Base-by-base conservation (phyloP, 2,113 vertebrate genomes). In the Rhadina sibilatrix region DNA sequence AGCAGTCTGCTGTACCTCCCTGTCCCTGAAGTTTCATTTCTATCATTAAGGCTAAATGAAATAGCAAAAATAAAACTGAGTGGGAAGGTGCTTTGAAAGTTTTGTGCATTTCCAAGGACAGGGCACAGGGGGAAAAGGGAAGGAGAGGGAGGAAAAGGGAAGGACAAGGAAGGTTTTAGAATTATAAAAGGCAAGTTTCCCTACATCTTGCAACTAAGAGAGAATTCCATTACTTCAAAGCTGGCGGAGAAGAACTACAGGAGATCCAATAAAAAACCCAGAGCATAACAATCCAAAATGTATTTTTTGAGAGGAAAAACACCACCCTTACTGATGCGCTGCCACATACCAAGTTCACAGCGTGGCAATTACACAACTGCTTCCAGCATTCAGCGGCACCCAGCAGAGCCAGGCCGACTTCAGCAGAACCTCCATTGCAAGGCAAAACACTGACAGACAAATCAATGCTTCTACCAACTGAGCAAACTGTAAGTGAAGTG, bases 381-480 rank as follows among this genome's bases (percentile, higher is more conserved):
- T 49, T 82, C 69, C 74, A 84, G 60, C 59, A 21, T 6, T 61
- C 38, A 6, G 28, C 2, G 22, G 56, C 23, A 57, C 50, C 52
- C 14, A 1, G 52, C 56, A 52, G 47, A 68, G 60, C 20, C n/a
- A 30, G 59, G 30, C 17, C 72, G 71, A 65, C 68, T 77, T 44
- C 18, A 59, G 57, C 30, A 69, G 15, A n/a, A 66, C 30, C 53
- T 59, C 49, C 44, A 68, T 3, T 0, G 0, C 38, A 30, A 47
- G n/a, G 15, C n/a, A 70, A 37, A 65, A 60, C 0, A 0, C 0
- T 10, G 31, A 53, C 15, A 46, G 38, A 46, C 13, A 59, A 46
- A 84, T 49, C 38, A 40, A 18, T 4, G 61, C 56, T 47, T 33
- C 72, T 57, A 49, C 25, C 60, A 37, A 30, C 25, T 6, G 23